Evolutionary conservation across 23 tunicate genomes (phyloP).

Genomic region (Corella eumyota): DNA sequence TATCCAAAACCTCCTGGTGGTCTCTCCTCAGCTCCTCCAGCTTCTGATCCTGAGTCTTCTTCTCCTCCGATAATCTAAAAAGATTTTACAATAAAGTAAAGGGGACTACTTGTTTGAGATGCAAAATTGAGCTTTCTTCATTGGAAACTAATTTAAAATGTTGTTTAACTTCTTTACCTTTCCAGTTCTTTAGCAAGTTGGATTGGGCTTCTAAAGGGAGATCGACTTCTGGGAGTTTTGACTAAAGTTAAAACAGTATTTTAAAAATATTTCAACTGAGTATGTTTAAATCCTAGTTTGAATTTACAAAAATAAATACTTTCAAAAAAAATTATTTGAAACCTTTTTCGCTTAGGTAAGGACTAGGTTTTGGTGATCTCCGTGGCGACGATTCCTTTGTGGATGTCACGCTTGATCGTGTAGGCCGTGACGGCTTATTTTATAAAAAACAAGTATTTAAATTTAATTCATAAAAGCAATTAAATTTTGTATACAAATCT

Average conservation of each 20-base stretch:
- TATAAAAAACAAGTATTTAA: no score
- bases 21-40: constrained; percentile 30
- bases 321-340: no score
- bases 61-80: constrained; percentile 29
- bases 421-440: no score
- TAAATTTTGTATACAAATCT: no score
- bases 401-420: no score
- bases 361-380: constrained; percentile 8
- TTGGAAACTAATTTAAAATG: no score
- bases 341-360: no score
- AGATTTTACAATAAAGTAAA: background rate
- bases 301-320: no score
- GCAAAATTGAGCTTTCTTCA: no score
- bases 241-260: background rate
- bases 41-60: constrained; percentile 25
- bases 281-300: no score
- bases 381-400: constrained; percentile 1
- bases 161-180: constrained; percentile 7
- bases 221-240: constrained; percentile 10
- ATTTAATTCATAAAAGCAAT: no score
- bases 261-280: no score
- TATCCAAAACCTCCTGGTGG: constrained; percentile 24
- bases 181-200: constrained; percentile 11
- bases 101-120: background rate
- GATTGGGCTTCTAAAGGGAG: constrained; percentile 28